Conservation (phyloP, 2,888 invertebrate species). For the Ypsolopha sequella region DNA sequence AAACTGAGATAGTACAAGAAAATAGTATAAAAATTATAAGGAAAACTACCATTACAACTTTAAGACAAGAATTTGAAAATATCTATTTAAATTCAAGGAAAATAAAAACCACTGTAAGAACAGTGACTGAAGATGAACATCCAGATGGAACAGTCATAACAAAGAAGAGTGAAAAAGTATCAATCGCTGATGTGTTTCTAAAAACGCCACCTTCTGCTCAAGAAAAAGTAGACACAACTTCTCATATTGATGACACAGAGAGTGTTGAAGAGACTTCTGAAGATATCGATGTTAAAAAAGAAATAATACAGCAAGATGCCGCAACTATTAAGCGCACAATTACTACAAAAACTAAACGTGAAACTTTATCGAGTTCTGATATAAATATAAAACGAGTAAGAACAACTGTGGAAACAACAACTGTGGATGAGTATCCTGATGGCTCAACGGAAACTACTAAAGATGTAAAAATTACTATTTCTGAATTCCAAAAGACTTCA, state of each 20-base stretch:
- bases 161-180: slow-evolving; percentile 53
- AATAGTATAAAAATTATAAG: slow-evolving; percentile 36
- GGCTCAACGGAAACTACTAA: slow-evolving; percentile 69
- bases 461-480: slow-evolving; percentile 64
- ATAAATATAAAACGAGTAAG: slow-evolving; percentile 67
- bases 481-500: slow-evolving; percentile 59
- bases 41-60: slow-evolving; percentile 44
- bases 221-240: slow-evolving; percentile 21
- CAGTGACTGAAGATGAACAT: slow-evolving; percentile 45
- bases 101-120: slow-evolving; percentile 44
- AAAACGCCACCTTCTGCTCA: slow-evolving; percentile 21
- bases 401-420: slow-evolving; percentile 67
- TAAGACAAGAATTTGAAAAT: slow-evolving; percentile 45
- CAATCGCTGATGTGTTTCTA: slow-evolving; percentile 42
- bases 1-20: slow-evolving; percentile 31
- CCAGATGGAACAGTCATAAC: slow-evolving; percentile 53
- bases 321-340: slow-evolving; percentile 47
- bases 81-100: slow-evolving; percentile 28
- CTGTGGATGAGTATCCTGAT: slow-evolving; percentile 59
- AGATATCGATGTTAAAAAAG: slow-evolving; percentile 49
- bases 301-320: slow-evolving; percentile 40
- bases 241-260: slow-evolving; percentile 40
- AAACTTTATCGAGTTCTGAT: slow-evolving; percentile 61
- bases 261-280: slow-evolving; percentile 48
- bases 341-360: slow-evolving; percentile 57